Evolutionary conservation across 2,113 vertebrate species (phyloP), one percentile per base, ranked within the genome.

Genomic region (Hippopotamus amphibius): DNA sequence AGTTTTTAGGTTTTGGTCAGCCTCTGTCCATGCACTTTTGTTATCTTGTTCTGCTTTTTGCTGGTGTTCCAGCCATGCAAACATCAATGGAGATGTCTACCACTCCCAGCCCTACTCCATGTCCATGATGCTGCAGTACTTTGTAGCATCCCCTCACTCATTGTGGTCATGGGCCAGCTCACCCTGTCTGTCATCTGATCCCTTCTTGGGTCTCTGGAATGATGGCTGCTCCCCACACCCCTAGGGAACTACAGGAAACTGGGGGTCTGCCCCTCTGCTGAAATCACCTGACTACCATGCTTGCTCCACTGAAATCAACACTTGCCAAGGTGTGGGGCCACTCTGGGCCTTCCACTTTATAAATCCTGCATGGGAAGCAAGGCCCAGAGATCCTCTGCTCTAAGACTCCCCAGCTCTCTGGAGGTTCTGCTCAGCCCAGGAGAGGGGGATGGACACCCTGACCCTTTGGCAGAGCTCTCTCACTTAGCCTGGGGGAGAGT

Each of bases 61-160:
- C 7, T 76, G 19, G 14, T 63, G 0, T 55, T 4, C 16, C 65
- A 22, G 12, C 1, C 28, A 17, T 7, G 37, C 16, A 17, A 2
- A 11, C 6, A 53, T 77, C 61, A 22, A 10, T 0, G 1, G 24
- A 50, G 76, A 80, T 19, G 6, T 43, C 21, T 5, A 19, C 17
- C 26, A 30, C 46, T 24, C 55, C 50, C 65, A 7, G 24, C 69
- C 50, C 0, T 2, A 22, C 2, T 2, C 17, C 26, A 0, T 2
- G 33, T 3, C 72, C 11, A 7, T 2, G 19, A 61, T 43, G 2
- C 5, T 30, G 4, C 8, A 11, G 6, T 3, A 28, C 14, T 19
- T 43, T 24, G 30, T 24, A 41, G 6, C 41, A 22, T 26, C 2
- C 26, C 13, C 68, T 33, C 19, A 33, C 11, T 46, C 16, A 1